A percentile compares a stretch with the other conserved stretches of the same genome.
These are phyloP conservation scores for Epirrhoe tristata DNA, from an alignment of 2,888 invertebrate species.

Conservation along the genomic window DNA sequence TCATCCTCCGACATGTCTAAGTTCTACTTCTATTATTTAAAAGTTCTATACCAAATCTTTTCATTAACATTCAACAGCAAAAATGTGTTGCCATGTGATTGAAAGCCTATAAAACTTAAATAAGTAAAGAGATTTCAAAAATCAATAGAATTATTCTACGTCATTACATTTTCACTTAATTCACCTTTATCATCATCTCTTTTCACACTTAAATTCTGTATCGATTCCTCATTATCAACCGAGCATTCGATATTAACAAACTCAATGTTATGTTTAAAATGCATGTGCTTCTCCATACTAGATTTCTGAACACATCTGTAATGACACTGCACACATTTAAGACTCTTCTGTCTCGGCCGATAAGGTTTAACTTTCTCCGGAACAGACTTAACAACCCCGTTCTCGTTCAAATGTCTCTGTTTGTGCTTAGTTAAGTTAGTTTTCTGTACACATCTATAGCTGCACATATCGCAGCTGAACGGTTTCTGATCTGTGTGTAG, in stretches of 20 bases:
- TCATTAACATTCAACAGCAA: too few relatives aligned
- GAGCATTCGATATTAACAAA: slow-evolving; percentile 45
- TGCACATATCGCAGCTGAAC: slow-evolving; percentile 79
- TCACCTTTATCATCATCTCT: slow-evolving; percentile 49
- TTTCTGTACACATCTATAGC: slow-evolving; percentile 79
- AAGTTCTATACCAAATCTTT: too few relatives aligned
- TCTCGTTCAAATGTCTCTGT: slow-evolving; percentile 76
- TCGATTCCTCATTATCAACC: slow-evolving; percentile 50
- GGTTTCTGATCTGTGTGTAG: slow-evolving; percentile 81
- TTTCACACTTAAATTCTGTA: slow-evolving; percentile 69
- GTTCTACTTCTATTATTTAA: too few relatives aligned
- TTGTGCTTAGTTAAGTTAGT: slow-evolving; percentile 81
- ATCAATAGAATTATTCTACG: slow-evolving; percentile 23
- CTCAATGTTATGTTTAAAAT: slow-evolving; percentile 69
- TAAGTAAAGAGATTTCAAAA: neutral
- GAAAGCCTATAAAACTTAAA: neutral
- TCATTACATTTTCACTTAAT: slow-evolving; percentile 23
- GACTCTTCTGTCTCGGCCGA: slow-evolving; percentile 74
- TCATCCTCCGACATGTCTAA: too few relatives aligned
- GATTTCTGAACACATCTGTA: slow-evolving; percentile 79
- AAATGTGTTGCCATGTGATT: neutral
- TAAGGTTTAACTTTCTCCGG: slow-evolving; percentile 68
- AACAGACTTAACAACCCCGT: slow-evolving; percentile 63
- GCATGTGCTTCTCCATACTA: slow-evolving; percentile 78
- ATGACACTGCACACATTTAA: slow-evolving; percentile 72